These are phyloP conservation scores for Nezara viridula DNA, from an alignment of 2,888 invertebrate species.

Conservation along the genomic window DNA sequence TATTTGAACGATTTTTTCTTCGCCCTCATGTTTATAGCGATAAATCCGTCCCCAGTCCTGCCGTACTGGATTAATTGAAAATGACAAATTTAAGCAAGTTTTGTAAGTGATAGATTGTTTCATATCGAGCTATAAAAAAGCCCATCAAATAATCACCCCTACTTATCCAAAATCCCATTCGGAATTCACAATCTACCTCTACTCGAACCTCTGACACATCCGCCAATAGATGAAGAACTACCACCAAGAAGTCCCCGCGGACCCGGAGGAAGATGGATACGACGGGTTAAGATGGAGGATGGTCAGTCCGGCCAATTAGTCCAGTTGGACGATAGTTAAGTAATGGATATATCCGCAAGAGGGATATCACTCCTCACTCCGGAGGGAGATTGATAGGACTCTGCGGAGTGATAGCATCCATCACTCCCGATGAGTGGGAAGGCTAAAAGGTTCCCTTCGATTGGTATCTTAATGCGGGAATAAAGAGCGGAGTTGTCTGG, in stretches of 20 bases:
- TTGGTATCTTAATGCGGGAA: constrained; percentile 30
- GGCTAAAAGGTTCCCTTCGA: constrained; percentile 37
- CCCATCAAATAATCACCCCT: neutral
- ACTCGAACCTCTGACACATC: neutral
- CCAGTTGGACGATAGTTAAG: constrained; percentile 47
- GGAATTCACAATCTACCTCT: neutral
- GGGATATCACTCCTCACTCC: constrained; percentile 43
- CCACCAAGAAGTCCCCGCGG: constrained; percentile 54
- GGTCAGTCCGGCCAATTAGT: constrained; percentile 45
- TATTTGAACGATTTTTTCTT: too few species aligned
- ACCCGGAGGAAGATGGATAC: constrained; percentile 54
- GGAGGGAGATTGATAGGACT: constrained; percentile 51
- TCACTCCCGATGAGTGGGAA: constrained; percentile 29
- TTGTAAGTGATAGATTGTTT: neutral
- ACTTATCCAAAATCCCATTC: neutral
- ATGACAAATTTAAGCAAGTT: neutral
- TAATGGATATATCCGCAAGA: constrained; percentile 48
- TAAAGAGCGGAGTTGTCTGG: constrained; percentile 16
- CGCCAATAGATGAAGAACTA: constrained; percentile 32
- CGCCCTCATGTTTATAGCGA: too few species aligned
- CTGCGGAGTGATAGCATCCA: constrained; percentile 51
- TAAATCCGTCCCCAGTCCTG: too few species aligned
- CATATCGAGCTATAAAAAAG: neutral
- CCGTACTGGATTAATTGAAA: neutral
- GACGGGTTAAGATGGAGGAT: constrained; percentile 43